Evolutionary conservation across 2,888 invertebrate species (phyloP), one percentile per base, ranked within the genome.

Genomic region (Mythimna pallens): DNA sequence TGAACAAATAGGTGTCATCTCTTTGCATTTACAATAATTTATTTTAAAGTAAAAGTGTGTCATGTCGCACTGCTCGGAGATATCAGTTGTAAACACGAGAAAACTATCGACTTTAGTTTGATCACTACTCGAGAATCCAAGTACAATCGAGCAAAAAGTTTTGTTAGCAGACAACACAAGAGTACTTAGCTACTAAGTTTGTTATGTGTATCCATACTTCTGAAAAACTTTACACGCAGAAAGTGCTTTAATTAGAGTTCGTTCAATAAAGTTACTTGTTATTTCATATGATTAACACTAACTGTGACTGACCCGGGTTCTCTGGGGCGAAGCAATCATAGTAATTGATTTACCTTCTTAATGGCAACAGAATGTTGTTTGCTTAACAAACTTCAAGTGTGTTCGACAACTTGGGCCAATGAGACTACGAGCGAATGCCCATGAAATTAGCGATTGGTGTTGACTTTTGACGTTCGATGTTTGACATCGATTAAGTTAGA

Each of bases 271-370:
- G 72, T 78, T 78, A 30, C n/a, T 43, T 78, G 73, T 76, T 65
- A 68, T 62, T 69, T 75, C 64, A 57, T 78, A 78, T 65, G 54
- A 81, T 81, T 76, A 76, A 81, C 82, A 57, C 76, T 69, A 77
- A 69, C 50, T 70, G 69, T 65, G 79, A 81, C 65, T 70, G 81
- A 80, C 80, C 36, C 40, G 20, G 25, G 43, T 58, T 47, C 36
- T 40, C 70, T 67, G 69, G 47, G 69, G 73, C 78, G 55, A 70
- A 80, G 76, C 83, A 88, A 89, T 88, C 83, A 88, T 70, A 74
- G 81, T 87, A 89, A 89, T 87, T 87, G 85, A 86, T 86, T 89
- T 85, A 80, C 72, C 72, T 74, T 79, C 78, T 70, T 84, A 85
- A 81, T 86, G 81, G 76, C 68, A 77, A 65, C 75, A 47, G 71